Percentiles rank a stretch among this genome's conserved stretches.
Evolutionary conservation across 1,140 invertebrate genomes (phyloP).

Genomic region (Drosophila teissieri): DNA sequence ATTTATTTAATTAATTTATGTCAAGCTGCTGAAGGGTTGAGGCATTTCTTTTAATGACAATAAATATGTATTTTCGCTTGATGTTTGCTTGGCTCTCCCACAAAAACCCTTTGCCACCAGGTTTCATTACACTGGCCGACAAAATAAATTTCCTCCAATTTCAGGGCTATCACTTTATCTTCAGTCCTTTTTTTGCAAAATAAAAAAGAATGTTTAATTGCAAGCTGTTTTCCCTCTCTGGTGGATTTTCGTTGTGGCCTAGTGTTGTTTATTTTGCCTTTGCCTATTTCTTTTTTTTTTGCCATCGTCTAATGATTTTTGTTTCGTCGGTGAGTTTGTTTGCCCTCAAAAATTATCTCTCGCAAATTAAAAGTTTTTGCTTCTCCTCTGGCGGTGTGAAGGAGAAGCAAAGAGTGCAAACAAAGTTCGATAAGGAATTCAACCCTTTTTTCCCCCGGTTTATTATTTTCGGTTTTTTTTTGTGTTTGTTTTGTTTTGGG

Average conservation of each 20-base stretch:
- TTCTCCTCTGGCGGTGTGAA: constrained; percentile 3
- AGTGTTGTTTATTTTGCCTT: constrained; percentile 56
- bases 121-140: not conserved
- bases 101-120: not conserved
- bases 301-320: constrained; percentile 28
- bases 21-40: constrained; percentile 23
- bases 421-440: constrained; percentile 25
- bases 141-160: not conserved
- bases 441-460: constrained; percentile 25
- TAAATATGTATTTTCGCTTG: constrained; percentile 41
- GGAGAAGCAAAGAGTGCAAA: not conserved
- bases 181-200: not conserved
- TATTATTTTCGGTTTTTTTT: constrained; percentile 1
- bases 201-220: too few species aligned
- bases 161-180: not conserved
- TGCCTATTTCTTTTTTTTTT: constrained; percentile 6
- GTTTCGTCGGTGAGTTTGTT: constrained; percentile 12
- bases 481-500: not conserved
- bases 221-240: not conserved
- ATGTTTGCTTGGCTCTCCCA: constrained; percentile 27
- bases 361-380: constrained; percentile 68
- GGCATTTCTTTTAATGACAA: constrained; percentile 33
- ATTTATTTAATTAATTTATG: constrained; percentile 74
- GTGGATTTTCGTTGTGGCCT: not conserved
- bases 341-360: constrained; percentile 38